phyloP scores from a whole-genome alignment of 2,797 vertebrate genomes.

The Rhinoraja longicauda region DNA sequence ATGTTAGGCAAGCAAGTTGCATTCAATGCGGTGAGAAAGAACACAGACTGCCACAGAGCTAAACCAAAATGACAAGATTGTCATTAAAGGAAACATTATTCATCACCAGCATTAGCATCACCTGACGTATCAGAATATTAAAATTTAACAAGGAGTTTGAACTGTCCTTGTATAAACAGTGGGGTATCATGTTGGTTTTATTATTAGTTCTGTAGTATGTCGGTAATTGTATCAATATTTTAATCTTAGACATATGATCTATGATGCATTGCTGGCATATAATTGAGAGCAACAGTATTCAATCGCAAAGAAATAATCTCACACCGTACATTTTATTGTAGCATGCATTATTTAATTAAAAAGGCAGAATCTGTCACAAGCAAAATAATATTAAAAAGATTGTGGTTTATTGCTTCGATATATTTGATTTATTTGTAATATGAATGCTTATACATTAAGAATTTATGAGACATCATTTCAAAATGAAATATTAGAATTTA shows the following conservation, averaged over 20 bases:
- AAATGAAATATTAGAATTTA: slow-evolving; percentile 72
- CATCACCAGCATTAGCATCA: slow-evolving; percentile 62
- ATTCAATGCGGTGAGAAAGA: neutral
- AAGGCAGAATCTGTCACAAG: slow-evolving; percentile 67
- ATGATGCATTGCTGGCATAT: slow-evolving; percentile 68
- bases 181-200: slow-evolving; percentile 55
- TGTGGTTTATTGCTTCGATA: slow-evolving; percentile 74
- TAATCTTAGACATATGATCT: slow-evolving; percentile 66
- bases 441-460: slow-evolving; percentile 77
- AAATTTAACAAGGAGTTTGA: slow-evolving; percentile 68
- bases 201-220: slow-evolving; percentile 62
- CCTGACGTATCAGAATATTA: slow-evolving; percentile 62
- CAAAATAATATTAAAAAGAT: slow-evolving; percentile 71
- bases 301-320: slow-evolving; percentile 69
- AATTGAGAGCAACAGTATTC: slow-evolving; percentile 66
- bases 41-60: slow-evolving; percentile 23
- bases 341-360: slow-evolving; percentile 77
- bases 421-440: slow-evolving; percentile 79
- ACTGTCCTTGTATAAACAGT: slow-evolving; percentile 53
- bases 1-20: neutral
- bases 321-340: slow-evolving; percentile 65
- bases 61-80: slow-evolving; percentile 41
- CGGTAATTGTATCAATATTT: slow-evolving; percentile 76
- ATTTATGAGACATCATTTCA: slow-evolving; percentile 74
- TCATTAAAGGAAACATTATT: slow-evolving; percentile 52